Base-by-base conservation (phyloP, 2,888 invertebrate species). In the Melanargia galathea region DNA sequence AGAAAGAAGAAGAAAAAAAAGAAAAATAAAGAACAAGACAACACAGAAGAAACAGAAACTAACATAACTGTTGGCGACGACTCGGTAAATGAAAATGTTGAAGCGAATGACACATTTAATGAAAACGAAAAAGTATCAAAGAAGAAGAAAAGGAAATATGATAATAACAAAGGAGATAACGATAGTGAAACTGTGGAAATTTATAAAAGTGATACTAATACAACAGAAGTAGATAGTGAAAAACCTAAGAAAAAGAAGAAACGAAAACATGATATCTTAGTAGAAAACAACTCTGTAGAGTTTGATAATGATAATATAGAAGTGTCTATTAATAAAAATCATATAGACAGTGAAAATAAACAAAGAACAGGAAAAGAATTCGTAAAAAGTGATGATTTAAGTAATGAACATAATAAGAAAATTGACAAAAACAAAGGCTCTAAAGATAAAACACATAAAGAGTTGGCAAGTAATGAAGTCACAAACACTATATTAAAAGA, bases 1-100 rank as follows among this genome's bases (percentile, higher is more conserved):
- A 84, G 86, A 68, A 87, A 84, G 73, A 87, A 84, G 73, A 87
- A 84, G 76, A 91, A 84, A 71, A 82, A 81, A 71, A 84, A 83
- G 69, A 81, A 87, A 46, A 87, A 83, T 76, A 90, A 82, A 71
- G 81, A 80, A 70, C 82, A 82, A 66, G 79, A 86, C 2, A 49
- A 43, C 16, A 8, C 43, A 43, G 43, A 63, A 35, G 52, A 72
- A 66, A 13, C 54, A 20, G 20, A 69, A 18, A 20, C 38, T 60
- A 62, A 62, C 10, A 63, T 46, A 20, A 48, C 40, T 33, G 46
- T 22, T 38, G 54, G 56, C 18, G 49, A 64, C 63, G 69, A 73
- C 62, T 64, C 67, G 63, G 62, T 67, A 11, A 10, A 20, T 6
- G 5, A 52, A 20, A 20, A 35, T 8, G 16, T 16, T 20, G 33